Base-by-base conservation (phyloP, 1,140 invertebrate species). In the Pseudomyrmex cubaensis region DNA sequence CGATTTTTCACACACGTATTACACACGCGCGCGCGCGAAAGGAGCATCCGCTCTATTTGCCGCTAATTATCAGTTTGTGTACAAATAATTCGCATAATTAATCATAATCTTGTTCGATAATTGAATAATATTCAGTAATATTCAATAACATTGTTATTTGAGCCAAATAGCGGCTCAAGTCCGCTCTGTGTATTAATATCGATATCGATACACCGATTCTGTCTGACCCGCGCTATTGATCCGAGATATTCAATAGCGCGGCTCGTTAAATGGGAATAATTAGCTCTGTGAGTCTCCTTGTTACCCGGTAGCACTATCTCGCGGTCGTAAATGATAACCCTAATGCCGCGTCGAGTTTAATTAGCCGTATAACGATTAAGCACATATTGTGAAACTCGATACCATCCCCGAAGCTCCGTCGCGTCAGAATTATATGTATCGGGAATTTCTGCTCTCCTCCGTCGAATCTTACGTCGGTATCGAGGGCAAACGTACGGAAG, bases 191-290 rank as follows among this genome's bases (percentile, higher is more conserved):
- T 20, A 17, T 5, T 44, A 20, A 25, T 63, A 44, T 61, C 50
- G 13, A 52, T 67, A 20, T 13, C 25, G 67, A 59, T 82, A 50
- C 46, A 22, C 69, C 52, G 69, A 88, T 59, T 82, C 61, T 73
- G 57, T 88, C 59, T 88, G 78, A 35, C 35, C 78, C 74, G 73
- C 35, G 57, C 73, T 77, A 87, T 88, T 57, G 86, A 88, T 88
- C 83, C 62, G 56, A 48, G n/a, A 67, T 77, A 77, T 84, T 35
- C 57, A 63, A 63, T 78, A 73, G 35, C 54, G 78, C 25, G 78
- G 78, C 64, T 83, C 86, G 74, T 88, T 88, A 88, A 82, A 72
- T 57, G 77, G 62, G 64, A 87, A 85, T 85, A 88, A 88, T 88
- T 88, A 85, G 66, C 67, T 70, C 63, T 52, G 54, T 59, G 72